Conservation (phyloP, 2,888 invertebrate species). For the Morpho helenor region DNA sequence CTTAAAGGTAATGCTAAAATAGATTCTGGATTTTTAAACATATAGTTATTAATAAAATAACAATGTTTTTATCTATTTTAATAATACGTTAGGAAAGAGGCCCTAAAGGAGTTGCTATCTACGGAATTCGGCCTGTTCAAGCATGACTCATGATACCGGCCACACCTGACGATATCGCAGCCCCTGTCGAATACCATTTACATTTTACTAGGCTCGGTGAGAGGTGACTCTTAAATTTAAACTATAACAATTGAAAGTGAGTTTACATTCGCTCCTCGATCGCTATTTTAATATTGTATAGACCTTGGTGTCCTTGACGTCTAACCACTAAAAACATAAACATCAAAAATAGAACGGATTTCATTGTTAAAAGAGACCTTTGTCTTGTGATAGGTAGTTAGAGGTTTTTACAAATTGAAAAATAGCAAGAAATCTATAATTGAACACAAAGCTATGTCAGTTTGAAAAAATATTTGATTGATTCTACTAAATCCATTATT, state of each 20-base stretch:
- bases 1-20: too few species aligned
- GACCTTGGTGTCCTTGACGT: background rate
- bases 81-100: constrained; percentile 12
- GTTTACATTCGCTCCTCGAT: constrained; percentile 18
- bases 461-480: too few species aligned
- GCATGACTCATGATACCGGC: constrained; percentile 63
- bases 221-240: constrained; percentile 28
- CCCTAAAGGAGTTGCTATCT: constrained; percentile 63
- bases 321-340: background rate
- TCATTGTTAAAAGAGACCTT: background rate
- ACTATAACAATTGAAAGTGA: constrained; percentile 25
- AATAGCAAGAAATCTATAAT: too few species aligned
- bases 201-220: constrained; percentile 32
- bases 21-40: too few species aligned
- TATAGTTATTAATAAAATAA: background rate
- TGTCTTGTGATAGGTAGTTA: too few species aligned
- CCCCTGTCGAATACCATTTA: constrained; percentile 60
- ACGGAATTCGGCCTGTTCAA: constrained; percentile 62
- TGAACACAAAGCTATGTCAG: too few species aligned
- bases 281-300: constrained; percentile 5
- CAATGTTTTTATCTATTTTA: constrained; percentile 7
- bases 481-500: too few species aligned
- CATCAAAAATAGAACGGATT: background rate
- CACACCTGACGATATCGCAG: constrained; percentile 69
- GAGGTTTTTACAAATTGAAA: too few species aligned